Percentiles rank a stretch among this genome's conserved stretches.
phyloP scores from a whole-genome alignment of 2,797 vertebrate genomes.

The Taenioides sp. region DNA sequence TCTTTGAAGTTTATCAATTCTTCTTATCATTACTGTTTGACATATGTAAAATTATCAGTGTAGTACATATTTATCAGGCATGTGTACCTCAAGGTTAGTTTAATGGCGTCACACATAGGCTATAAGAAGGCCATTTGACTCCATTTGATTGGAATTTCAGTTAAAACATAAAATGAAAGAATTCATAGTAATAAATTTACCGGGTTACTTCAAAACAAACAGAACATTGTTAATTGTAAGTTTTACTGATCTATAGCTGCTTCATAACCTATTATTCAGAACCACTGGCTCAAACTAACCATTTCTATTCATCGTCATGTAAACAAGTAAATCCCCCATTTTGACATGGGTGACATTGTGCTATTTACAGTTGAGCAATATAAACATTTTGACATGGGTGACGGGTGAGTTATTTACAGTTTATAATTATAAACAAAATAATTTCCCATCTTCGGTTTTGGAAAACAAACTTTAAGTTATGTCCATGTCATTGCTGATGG shows the following conservation, averaged over 20 bases:
- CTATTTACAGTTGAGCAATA: neutral
- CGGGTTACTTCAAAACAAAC: neutral
- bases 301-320: neutral
- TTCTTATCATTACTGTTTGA: conserved; percentile 5
- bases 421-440: neutral
- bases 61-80: neutral
- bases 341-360: neutral
- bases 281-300: neutral
- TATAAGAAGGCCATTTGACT: neutral
- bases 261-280: neutral
- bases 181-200: neutral
- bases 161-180: neutral
- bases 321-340: neutral
- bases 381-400: neutral
- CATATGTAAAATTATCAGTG: neutral
- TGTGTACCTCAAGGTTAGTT: neutral
- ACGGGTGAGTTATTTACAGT: neutral
- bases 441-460: neutral
- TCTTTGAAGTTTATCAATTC: neutral
- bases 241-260: neutral
- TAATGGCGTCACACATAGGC: neutral
- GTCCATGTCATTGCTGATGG: conserved; percentile 30
- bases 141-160: neutral
- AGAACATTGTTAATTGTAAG: neutral
- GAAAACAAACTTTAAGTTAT: conserved; percentile 5